A percentile compares a stretch with the other conserved stretches of the same genome.
phyloP scores from a whole-genome alignment of 1,140 invertebrate genomes.

The Cydia strobilella region DNA sequence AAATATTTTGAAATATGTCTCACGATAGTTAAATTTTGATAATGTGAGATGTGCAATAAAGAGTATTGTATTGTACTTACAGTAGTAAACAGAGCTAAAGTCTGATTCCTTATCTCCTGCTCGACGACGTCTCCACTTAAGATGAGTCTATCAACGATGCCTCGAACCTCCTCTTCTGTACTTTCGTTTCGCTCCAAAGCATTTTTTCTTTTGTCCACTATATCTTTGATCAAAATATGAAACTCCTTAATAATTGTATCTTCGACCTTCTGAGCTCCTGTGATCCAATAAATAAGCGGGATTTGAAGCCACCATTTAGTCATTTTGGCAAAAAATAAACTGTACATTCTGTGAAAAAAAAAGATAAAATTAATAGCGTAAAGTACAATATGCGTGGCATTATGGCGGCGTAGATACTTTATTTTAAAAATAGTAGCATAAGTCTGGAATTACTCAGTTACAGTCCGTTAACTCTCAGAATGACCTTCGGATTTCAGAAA shows the following conservation, averaged over 20 bases:
- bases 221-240: conserved; percentile 49
- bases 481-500: too few relatives aligned
- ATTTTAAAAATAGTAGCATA: too few relatives aligned
- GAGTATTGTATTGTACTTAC: conserved; percentile 45
- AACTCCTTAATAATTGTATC: conserved; percentile 43
- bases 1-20: too few relatives aligned
- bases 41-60: too few relatives aligned
- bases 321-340: conserved; percentile 59
- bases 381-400: too few relatives aligned
- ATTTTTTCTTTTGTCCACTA: conserved; percentile 49
- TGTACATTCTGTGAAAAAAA: conserved; percentile 54
- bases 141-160: conserved; percentile 58
- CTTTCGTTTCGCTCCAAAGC: conserved; percentile 33
- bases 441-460: too few relatives aligned
- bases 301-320: conserved; percentile 66
- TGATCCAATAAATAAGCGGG: conserved; percentile 52
- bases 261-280: conserved; percentile 42
- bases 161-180: conserved; percentile 43
- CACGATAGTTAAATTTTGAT: too few relatives aligned
- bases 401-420: too few relatives aligned
- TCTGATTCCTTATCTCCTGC: conserved; percentile 52
- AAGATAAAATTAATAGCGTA: not conserved
- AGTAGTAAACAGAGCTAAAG: conserved; percentile 63
- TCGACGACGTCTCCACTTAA: conserved; percentile 47
- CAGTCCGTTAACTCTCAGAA: too few relatives aligned